Conservation (phyloP, 2,797 vertebrate genomes). For the Semotilus atromaculatus region DNA sequence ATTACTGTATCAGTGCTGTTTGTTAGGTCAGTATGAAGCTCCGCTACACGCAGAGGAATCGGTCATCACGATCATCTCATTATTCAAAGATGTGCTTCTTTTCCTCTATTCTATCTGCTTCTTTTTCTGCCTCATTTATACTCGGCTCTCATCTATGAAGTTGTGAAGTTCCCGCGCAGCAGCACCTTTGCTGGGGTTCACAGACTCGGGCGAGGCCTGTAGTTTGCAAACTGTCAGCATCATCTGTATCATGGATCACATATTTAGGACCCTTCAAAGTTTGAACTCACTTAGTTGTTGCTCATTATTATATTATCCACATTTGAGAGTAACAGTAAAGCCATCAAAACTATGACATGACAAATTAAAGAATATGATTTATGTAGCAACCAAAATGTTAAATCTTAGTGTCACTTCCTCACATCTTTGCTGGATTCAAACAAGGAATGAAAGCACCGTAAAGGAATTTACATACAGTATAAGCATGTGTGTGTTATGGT, state of each 20-base stretch:
- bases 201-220: background rate
- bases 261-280: background rate
- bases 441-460: background rate
- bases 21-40: slow-evolving; percentile 50
- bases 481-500: too few relatives aligned
- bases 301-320: background rate
- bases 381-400: background rate
- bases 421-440: background rate
- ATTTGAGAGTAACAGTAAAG: background rate
- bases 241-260: background rate
- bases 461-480: too few relatives aligned
- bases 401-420: background rate
- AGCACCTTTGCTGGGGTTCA: background rate
- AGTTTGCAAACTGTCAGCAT: slow-evolving; percentile 4
- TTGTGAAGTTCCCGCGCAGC: accelerated
- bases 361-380: background rate
- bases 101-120: slow-evolving; percentile 34
- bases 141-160: slow-evolving; percentile 11
- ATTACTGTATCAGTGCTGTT: slow-evolving; percentile 62
- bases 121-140: slow-evolving; percentile 42
- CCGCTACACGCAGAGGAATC: slow-evolving; percentile 49
- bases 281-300: background rate
- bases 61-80: slow-evolving; percentile 55
- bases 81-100: slow-evolving; percentile 51
- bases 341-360: background rate